These are phyloP conservation scores for Knipowitschia caucasica DNA, from an alignment of 2,797 vertebrate genomes.

Conservation along the genomic window DNA sequence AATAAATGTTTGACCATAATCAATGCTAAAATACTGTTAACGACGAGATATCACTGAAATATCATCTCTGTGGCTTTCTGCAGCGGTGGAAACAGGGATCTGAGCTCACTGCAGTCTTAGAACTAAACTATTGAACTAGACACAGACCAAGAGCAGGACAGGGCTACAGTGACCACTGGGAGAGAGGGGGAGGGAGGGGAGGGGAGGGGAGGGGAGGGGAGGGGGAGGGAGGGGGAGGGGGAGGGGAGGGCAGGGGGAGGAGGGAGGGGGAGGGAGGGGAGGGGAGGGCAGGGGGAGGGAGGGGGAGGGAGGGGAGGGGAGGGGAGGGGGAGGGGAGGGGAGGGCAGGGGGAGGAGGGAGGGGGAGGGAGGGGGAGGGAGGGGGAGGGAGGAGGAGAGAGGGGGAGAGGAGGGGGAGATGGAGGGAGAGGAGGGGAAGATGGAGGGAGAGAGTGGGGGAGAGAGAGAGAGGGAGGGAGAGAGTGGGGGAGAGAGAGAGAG, in stretches of 20 bases:
- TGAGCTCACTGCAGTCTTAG: background rate
- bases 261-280: too few species aligned
- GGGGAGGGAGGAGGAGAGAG: too few species aligned
- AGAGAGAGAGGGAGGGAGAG: constrained; percentile 1
- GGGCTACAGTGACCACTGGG: too few species aligned
- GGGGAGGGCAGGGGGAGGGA: too few species aligned
- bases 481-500: too few species aligned
- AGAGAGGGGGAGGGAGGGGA: background rate
- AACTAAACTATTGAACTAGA: background rate
- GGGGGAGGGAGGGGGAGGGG: too few species aligned
- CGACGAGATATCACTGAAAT: background rate
- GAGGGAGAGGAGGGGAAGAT: too few species aligned
- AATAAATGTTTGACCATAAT: background rate
- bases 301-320: too few species aligned
- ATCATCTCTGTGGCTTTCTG: background rate
- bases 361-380: background rate
- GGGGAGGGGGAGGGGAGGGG: too few species aligned
- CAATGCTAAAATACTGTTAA: background rate
- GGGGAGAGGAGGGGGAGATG: constrained; percentile 13
- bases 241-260: too few species aligned
- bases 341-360: background rate
- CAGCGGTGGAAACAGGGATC: background rate
- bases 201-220: too few species aligned
- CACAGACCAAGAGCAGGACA: background rate
- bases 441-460: too few species aligned